Evolutionary conservation across 2,888 invertebrate species (phyloP), one percentile per base, ranked within the genome.

Genomic region (Agrotis ipsilon): DNA sequence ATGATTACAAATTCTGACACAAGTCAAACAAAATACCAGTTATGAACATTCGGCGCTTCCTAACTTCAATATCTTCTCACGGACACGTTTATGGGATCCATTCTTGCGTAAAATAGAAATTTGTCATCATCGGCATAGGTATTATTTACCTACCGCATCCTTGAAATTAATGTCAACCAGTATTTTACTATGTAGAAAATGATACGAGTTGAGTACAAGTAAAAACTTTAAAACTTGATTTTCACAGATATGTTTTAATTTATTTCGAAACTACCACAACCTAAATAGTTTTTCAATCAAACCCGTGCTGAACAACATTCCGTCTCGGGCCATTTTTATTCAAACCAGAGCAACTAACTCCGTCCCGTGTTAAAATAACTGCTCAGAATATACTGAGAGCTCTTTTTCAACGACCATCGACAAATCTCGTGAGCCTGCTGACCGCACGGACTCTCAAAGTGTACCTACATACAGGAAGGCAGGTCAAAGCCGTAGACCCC

Each of bases 401-500:
- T 80, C 49, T 60, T 77, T 78, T 68, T 73, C 66, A 75, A 84
- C 70, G 68, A 77, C 79, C 76, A 75, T 81, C 69, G 74, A 82
- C 69, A 82, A 87, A 84, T 85, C 86, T 88, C 72, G 71, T 84
- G 77, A 73, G 80, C 68, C 75, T 75, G 72, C 80, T 82, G 84
- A 84, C 83, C 87, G 85, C 69, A 81, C 75, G 62, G 68, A 80
- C 78, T 84, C 72, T 87, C 71, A 80, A 82, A 86, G 84, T 81
- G 63, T 49, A 69, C 64, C 46, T 45, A 68, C 54, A 43, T 39
- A 71, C 55, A 57, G 21, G 43, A 77, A 81, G 60, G 78, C 72
- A 80, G 63, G 68, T 75, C 43, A 57, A 61, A 72, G 45, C 46
- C 39, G 51, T 24, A 16, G 58, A 68, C 70, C 64, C 70, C 67